These are phyloP conservation scores for Callipepla californica DNA, from an alignment of 2,113 vertebrate species.

Conservation along the genomic window DNA sequence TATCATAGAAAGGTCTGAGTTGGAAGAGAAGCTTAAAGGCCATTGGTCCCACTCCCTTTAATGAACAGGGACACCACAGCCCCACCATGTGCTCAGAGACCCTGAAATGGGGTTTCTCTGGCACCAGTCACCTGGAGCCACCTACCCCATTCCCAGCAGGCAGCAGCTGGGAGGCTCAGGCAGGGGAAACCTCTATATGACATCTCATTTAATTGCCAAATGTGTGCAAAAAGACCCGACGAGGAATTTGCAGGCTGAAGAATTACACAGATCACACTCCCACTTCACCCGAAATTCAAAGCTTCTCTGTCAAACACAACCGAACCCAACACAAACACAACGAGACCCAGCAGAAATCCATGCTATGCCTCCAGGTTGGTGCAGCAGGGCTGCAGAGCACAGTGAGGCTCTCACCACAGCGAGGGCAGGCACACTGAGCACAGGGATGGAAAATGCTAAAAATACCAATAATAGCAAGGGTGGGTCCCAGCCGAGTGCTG, in stretches of 20 bases:
- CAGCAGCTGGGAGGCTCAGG: background rate
- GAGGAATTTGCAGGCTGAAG: background rate
- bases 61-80: too few species aligned
- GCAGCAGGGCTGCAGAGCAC: accelerated
- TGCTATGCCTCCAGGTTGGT: background rate
- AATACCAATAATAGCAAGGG: constrained; percentile 56
- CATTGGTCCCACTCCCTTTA: too few species aligned
- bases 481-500: constrained; percentile 32
- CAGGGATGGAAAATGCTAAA: constrained; percentile 40
- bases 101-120: background rate
- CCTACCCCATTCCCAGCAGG: background rate
- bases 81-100: too few species aligned
- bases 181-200: background rate
- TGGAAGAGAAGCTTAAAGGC: too few species aligned
- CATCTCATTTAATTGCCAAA: constrained; percentile 27
- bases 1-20: too few species aligned
- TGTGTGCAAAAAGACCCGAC: background rate
- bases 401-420: background rate
- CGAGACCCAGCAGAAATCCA: background rate
- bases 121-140: accelerated
- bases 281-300: background rate
- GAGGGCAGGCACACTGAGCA: background rate
- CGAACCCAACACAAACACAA: background rate
- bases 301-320: background rate
- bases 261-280: background rate